Base-by-base conservation (phyloP, 2,113 vertebrate species). In the Nanorana parkeri region DNA sequence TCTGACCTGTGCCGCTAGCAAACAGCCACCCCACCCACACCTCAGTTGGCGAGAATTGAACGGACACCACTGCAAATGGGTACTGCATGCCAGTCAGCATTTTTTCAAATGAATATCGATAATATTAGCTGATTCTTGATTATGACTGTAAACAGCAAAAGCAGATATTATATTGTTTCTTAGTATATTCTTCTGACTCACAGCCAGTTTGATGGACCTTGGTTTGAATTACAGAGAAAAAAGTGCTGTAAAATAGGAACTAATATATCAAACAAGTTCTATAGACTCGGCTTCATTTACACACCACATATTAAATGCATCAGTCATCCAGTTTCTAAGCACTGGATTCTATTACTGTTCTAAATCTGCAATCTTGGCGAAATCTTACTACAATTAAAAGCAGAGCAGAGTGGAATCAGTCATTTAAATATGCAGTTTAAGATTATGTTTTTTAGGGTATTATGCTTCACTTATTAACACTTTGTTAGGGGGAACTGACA, bases 231-330 rank as follows among this genome's bases (percentile, higher is more conserved):
- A 68, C 65, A 56, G 47, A 68, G 65, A 29, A 28, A 68, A 79
- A 71, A 56, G 26, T 55, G 15, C 64, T 29, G 65, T 58, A 41
- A 71, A 68, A 79, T 68, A 29, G 77, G 28, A 58, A 56, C n/a
- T 72, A 81, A 81, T 71, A 72, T 41, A 81, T 71, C 68, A 71
- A 68, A 26, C 8, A 17, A 47, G 63, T 72, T 72, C 68, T 72
- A 41, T 63, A 58, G 20, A 81, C 23, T 23, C 58, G 19, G 56
- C 24, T 60, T 52, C 56, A 54, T 79, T 81, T 81, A 73, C 36
- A 36, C 47, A 54, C 68, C 69, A 74, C 68, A 81, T 81, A 81
- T 81, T 81, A 81, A 81, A 81, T 66, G 29, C 68, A 73, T 81
- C 58, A 73, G 60, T 81, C 79, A 81, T 81, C 68, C 61, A 23